Conservation (phyloP, 2,797 vertebrate genomes). For the Galaxias olidus region DNA sequence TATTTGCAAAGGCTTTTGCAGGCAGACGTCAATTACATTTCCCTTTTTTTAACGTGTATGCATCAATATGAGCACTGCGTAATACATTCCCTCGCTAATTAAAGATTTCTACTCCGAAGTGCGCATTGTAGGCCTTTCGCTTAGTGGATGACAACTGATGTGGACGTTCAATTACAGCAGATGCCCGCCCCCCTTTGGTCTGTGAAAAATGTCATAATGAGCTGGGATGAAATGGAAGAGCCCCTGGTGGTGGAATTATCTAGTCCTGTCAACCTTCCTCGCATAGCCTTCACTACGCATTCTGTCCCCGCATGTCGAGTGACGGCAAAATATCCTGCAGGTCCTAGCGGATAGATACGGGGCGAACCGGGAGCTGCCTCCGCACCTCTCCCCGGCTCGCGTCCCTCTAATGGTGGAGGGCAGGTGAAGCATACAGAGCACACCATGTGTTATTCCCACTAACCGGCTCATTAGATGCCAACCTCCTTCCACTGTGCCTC, state of each 20-base stretch:
- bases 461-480: slow-evolving; percentile 68
- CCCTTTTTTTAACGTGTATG: slow-evolving; percentile 32
- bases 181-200: neutral
- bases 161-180: neutral
- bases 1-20: slow-evolving; percentile 30
- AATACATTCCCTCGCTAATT: slow-evolving; percentile 35
- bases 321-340: slow-evolving; percentile 22
- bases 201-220: slow-evolving; percentile 39
- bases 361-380: slow-evolving; percentile 37
- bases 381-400: slow-evolving; percentile 44
- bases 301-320: slow-evolving; percentile 10
- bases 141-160: slow-evolving; percentile 16
- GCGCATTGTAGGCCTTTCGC: slow-evolving; percentile 12
- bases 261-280: neutral
- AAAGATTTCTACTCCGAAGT: slow-evolving; percentile 24
- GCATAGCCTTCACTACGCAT: slow-evolving; percentile 20
- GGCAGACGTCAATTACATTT: slow-evolving; percentile 20
- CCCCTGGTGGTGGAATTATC: neutral
- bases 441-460: slow-evolving; percentile 69
- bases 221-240: slow-evolving; percentile 25
- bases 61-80: slow-evolving; percentile 11
- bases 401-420: slow-evolving; percentile 58
- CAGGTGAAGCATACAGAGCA: slow-evolving; percentile 60
- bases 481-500: slow-evolving; percentile 59
- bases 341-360: slow-evolving; percentile 23